Evolutionary conservation across 2,113 vertebrate species (phyloP), one percentile per base, ranked within the genome.

Genomic region (Caretta caretta): DNA sequence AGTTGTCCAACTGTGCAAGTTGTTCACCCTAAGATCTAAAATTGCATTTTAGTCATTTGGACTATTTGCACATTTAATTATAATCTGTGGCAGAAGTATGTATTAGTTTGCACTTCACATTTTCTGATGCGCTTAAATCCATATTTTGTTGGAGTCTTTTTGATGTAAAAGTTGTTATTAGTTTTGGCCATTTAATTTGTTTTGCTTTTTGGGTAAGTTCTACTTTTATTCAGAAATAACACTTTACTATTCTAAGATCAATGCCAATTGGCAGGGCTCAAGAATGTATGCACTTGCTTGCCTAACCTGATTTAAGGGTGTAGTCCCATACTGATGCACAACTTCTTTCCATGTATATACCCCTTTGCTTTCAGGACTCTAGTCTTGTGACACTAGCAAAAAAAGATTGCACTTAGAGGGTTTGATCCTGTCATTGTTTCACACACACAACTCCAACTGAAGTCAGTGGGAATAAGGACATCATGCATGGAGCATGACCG

Each of bases 201-300:
- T 98, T 97, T 95, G 80, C 88, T 98, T 98, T 97, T 97, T 90
- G 96, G 84, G 94, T 85, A 90, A 97, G 93, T 97, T 97, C 87
- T 88, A 86, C 89, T 97, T 97, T 97, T 96, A 88, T 95, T 97
- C 94, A 1, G 10, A 89, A 98, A 97, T 93, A 88, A 62, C 50
- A 14, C 8, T 96, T 51, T 97, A 91, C 94, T 96, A 84, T 96
- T 97, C 95, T n/a, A 96, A 92, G 94, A 97, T 54, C 53, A 88
- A 86, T 94, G 95, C 97, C 95, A 96, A 90, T 84, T 98, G 98
- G 96, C 97, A 90, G 50, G 89, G 62, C 91, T 93, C 80, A 93
- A 88, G 65, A 92, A 50, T 88, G 92, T 0, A n/a, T 84, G 94
- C 49, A 46, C 91, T 87, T 11, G 3, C 27, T 93, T 85, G 75